These are phyloP conservation scores for Zele albiditarsus DNA, from an alignment of 2,888 invertebrate genomes.

Conservation along the genomic window DNA sequence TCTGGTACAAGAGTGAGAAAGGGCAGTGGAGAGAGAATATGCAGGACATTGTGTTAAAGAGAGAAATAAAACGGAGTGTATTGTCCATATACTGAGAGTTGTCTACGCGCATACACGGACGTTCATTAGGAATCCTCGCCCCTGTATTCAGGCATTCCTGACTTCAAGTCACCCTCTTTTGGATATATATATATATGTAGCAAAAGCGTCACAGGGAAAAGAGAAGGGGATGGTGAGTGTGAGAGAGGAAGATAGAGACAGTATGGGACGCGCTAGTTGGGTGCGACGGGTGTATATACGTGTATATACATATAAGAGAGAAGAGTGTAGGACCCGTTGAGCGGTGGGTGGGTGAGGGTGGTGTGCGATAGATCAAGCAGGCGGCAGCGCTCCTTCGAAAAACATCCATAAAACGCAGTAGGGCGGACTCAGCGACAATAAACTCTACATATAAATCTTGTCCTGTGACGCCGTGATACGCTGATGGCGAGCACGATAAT, in stretches of 20 bases:
- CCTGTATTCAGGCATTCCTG: slow-evolving; percentile 32
- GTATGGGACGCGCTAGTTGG: slow-evolving; percentile 5
- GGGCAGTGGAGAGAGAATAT: slow-evolving; percentile 39
- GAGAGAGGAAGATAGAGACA: slow-evolving; percentile 16
- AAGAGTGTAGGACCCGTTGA: slow-evolving; percentile 44
- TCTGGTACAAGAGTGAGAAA: slow-evolving; percentile 57
- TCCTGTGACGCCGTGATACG: slow-evolving; percentile 73
- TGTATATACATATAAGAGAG: slow-evolving; percentile 20
- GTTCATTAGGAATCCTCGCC: slow-evolving; percentile 66
- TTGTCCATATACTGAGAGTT: slow-evolving; percentile 31
- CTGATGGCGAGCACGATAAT: slow-evolving; percentile 74
- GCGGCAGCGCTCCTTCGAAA: slow-evolving; percentile 73
- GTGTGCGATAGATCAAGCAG: slow-evolving; percentile 71
- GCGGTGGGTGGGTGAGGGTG: slow-evolving; percentile 56
- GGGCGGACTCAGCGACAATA: slow-evolving; percentile 74
- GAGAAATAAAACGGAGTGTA: slow-evolving; percentile 32
- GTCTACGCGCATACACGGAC: slow-evolving; percentile 45
- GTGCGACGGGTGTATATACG: not conserved
- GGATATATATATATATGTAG: slow-evolving; percentile 35
- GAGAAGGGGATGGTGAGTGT: slow-evolving; percentile 41
- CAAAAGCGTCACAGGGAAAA: slow-evolving; percentile 44
- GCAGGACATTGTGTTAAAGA: slow-evolving; percentile 19
- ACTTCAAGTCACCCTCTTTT: slow-evolving; percentile 42
- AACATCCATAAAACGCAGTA: slow-evolving; percentile 74
- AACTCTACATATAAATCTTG: slow-evolving; percentile 74